phyloP scores from a whole-genome alignment of 2,797 vertebrate genomes.

The Ambastaia sidthimunki region DNA sequence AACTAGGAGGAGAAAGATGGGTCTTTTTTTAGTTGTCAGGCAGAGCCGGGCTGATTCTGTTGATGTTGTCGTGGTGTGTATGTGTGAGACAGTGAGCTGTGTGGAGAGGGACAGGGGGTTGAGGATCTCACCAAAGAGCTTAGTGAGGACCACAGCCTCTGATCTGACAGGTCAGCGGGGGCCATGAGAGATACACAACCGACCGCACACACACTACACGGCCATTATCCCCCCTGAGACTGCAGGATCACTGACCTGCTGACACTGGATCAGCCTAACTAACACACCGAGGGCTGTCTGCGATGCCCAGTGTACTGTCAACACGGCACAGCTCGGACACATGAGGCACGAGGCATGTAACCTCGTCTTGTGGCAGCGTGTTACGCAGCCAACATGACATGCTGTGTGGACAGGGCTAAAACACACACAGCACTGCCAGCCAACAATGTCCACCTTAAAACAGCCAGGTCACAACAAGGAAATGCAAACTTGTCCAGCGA shows the following conservation, averaged over 20 bases:
- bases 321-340: conserved; percentile 39
- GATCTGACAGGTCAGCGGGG: conserved; percentile 64
- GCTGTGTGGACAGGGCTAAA: conserved; percentile 51
- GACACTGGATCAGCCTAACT: conserved; percentile 58
- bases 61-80: conserved; percentile 51
- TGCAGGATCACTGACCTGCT: conserved; percentile 53
- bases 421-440: conserved; percentile 26
- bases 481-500: too few species aligned
- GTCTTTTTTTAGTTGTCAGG: conserved; percentile 69
- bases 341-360: conserved; percentile 50
- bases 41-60: conserved; percentile 57
- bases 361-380: conserved; percentile 32
- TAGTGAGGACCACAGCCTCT: conserved; percentile 53
- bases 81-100: conserved; percentile 69
- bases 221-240: conserved; percentile 53
- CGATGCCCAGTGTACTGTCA: conserved; percentile 51
- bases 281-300: conserved; percentile 52
- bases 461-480: neutral
- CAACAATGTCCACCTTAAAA: neutral
- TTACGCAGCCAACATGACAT: conserved; percentile 52
- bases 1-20: conserved; percentile 40
- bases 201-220: conserved; percentile 35
- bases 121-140: conserved; percentile 72
- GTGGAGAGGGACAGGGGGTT: conserved; percentile 78
- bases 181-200: conserved; percentile 44